Evolutionary conservation across 1,140 invertebrate genomes (phyloP).

Genomic region (Pogonognathellus flavescens): DNA sequence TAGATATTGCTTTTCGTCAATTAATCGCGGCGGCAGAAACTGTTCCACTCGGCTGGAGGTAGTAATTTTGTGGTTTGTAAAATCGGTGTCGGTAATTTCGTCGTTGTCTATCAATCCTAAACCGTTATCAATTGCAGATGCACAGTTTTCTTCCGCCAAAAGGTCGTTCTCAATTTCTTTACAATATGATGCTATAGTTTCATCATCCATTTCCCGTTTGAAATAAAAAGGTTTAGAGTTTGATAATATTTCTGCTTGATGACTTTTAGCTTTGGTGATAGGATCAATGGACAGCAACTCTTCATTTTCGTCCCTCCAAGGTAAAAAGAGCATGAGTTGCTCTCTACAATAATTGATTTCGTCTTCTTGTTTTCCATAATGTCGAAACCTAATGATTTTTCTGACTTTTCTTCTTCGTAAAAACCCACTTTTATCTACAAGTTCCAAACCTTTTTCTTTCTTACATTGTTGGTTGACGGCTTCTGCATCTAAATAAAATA

Average conservation of each 20-base stretch:
- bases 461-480: not conserved
- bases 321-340: constrained; percentile 6
- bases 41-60: not conserved
- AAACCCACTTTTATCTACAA: not conserved
- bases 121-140: not conserved
- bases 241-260: not conserved
- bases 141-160: not conserved
- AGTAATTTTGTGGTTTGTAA: not conserved
- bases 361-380: not conserved
- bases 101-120: not conserved
- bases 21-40: not conserved
- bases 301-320: not conserved
- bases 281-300: not conserved
- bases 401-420: not conserved
- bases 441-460: not conserved
- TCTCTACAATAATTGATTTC: not conserved
- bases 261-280: not conserved
- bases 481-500: not conserved
- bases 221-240: not conserved
- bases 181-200: too few relatives aligned
- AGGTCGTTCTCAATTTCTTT: not conserved
- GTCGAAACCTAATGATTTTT: not conserved
- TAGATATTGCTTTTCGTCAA: constrained; percentile 33
- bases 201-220: not conserved
- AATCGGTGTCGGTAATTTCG: not conserved